phyloP scores from a whole-genome alignment of 2,797 vertebrate genomes.

The Hyperoplus lanceolatus region DNA sequence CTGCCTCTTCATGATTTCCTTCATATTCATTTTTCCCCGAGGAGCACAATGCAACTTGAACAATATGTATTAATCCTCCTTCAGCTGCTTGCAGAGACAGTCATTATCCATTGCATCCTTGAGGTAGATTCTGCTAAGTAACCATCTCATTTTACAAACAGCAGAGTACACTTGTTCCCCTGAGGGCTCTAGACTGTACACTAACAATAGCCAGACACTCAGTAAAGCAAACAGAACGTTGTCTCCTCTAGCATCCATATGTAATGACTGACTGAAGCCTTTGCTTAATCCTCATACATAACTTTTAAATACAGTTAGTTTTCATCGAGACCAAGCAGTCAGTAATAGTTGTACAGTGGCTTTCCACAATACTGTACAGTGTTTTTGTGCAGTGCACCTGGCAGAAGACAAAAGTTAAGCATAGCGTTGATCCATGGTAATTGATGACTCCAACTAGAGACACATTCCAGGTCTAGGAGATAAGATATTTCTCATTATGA shows the following conservation, averaged over 20 bases:
- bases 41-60: neutral
- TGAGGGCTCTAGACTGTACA: conserved; percentile 1
- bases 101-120: conserved; percentile 15
- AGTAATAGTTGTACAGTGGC: neutral
- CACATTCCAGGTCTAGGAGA: neutral
- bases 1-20: neutral
- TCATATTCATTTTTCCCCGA: neutral
- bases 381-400: neutral
- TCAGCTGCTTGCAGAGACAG: conserved; percentile 5
- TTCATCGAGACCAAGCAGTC: neutral
- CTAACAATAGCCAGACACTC: conserved; percentile 43
- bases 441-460: conserved; percentile 35
- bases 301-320: neutral
- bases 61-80: conserved; percentile 4
- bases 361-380: neutral
- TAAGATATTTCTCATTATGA: neutral
- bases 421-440: neutral
- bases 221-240: conserved; percentile 7
- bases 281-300: conserved; percentile 19
- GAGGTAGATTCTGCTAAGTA: neutral
- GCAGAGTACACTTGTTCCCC: conserved; percentile 14
- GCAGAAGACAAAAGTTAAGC: neutral
- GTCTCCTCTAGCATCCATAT: conserved; percentile 1
- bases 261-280: neutral
- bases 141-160: conserved; percentile 40